A percentile compares a stretch with the other conserved stretches of the same genome.
Conservation (phyloP, 2,888 invertebrate species). For the Synergus japonicus region DNA sequence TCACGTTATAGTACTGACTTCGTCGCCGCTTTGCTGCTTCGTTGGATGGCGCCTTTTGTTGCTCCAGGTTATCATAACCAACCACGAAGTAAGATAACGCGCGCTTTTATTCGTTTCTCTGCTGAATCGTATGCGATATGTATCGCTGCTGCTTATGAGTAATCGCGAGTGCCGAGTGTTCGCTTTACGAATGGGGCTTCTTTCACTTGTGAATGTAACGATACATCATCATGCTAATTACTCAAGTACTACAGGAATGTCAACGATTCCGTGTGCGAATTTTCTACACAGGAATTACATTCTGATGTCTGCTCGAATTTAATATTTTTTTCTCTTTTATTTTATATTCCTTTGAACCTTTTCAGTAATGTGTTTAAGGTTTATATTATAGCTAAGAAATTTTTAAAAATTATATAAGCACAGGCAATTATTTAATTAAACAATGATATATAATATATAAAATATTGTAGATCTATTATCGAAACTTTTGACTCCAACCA, state of each 20-base stretch:
- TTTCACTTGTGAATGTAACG: slow-evolving; percentile 27
- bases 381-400: no score
- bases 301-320: slow-evolving; percentile 26
- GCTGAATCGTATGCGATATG: slow-evolving; percentile 37
- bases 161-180: slow-evolving; percentile 39
- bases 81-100: slow-evolving; percentile 19
- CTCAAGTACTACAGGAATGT: slow-evolving; percentile 40
- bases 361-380: no score
- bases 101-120: slow-evolving; percentile 20
- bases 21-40: no score
- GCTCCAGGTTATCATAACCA: slow-evolving; percentile 35
- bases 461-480: no score
- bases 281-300: slow-evolving; percentile 28
- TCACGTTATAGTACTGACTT: not conserved
- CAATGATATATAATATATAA: no score
- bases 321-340: slow-evolving; percentile 2
- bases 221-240: slow-evolving; percentile 31
- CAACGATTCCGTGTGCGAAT: slow-evolving; percentile 31
- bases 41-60: slow-evolving; percentile 30
- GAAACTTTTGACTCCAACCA: no score
- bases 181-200: slow-evolving; percentile 37
- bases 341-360: not conserved
- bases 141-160: slow-evolving; percentile 33
- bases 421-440: no score
- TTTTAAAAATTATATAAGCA: no score